Base-by-base conservation (phyloP, 2,797 vertebrate species). In the Myiotriccus ornatus region DNA sequence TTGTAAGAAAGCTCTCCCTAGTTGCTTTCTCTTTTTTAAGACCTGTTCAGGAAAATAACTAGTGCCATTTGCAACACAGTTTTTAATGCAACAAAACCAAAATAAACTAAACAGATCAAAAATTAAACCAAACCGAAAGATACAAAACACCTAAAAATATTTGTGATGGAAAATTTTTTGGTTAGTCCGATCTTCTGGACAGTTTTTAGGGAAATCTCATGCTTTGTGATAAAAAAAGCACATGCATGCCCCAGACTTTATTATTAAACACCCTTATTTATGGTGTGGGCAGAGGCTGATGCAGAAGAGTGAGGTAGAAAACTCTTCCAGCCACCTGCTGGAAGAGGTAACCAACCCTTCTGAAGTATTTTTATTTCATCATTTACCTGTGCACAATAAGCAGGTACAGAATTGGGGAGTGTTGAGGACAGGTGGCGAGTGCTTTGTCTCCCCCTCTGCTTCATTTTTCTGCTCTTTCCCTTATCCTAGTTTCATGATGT, bases 111-210 rank as follows among this genome's bases (percentile, higher is more conserved):
- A 69, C 2, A 56, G 30, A 49, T n/a, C 47, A 23, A 74, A 37
- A 49, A 43, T 1, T 4, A 1, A 47, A 16, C 2, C 7, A 25
- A n/a, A 55, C n/a, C 6, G 28, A 73, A 69, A 76, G 0, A 35
- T 7, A 18, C 2, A 47, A 79, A 49, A 14, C 2, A 63, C 3
- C 10, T 30, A 12, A 57, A 87, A 67, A 44, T 43, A 49, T 8
- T 25, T 81, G 2, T 49, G 30, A 49, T 53, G 3, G 39, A 50
- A 79, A 73, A 24, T 5, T 43, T 87, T 87, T 81, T 57, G 3
- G 3, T 49, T 44, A 57, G 9, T 70, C 18, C 7, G 3, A 8
- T 30, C 41, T 81, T 60, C 30, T 60, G 11, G 30, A 70, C 15
- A 52, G 32, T 32, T 85, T 80, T 69, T 46, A 35, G 32, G 37